phyloP scores from a whole-genome alignment of 1,140 invertebrate genomes.

The Platorchestia sp. region DNA sequence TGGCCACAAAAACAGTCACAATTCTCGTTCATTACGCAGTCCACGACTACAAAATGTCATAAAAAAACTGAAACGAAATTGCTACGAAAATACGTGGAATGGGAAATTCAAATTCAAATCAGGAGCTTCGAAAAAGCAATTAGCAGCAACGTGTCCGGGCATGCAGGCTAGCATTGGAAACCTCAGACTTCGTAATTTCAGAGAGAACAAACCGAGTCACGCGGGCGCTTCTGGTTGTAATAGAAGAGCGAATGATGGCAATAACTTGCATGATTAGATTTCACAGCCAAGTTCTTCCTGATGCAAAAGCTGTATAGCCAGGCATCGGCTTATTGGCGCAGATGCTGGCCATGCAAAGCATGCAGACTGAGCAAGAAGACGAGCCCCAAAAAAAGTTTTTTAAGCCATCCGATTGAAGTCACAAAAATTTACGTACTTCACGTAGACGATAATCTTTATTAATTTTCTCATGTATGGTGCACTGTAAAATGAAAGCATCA shows the following conservation, averaged over 20 bases:
- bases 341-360: background rate
- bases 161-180: background rate
- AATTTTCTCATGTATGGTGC: too few relatives aligned
- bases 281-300: constrained; percentile 25
- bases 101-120: constrained; percentile 4
- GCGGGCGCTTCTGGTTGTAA: background rate
- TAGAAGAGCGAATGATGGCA: background rate
- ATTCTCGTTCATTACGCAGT: background rate
- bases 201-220: background rate
- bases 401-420: background rate
- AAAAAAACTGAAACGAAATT: background rate
- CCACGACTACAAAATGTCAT: background rate
- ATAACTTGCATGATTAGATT: constrained; percentile 40
- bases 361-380: background rate
- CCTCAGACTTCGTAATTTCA: background rate
- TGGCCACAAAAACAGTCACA: background rate
- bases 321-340: background rate
- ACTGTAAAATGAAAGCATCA: too few relatives aligned
- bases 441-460: too few relatives aligned
- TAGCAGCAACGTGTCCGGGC: background rate
- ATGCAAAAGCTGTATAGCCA: background rate
- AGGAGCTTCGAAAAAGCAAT: background rate
- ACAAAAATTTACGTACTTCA: too few relatives aligned
- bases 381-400: background rate
- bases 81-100: background rate